Evolutionary conservation across 2,113 vertebrate species (phyloP).

Genomic region (Noctilio leporinus): DNA sequence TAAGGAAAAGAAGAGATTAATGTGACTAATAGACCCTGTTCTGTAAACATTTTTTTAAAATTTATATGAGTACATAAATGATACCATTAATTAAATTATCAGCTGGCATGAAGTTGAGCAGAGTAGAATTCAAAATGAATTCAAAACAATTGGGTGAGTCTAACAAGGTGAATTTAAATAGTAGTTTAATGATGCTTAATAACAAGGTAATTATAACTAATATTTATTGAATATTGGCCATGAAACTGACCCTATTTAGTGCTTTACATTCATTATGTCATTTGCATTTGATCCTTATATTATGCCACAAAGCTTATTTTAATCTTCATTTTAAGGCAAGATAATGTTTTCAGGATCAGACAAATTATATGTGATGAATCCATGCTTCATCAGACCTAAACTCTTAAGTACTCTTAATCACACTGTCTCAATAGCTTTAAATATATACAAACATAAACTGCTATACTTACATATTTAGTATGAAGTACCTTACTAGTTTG

Average conservation of each 20-base stretch:
- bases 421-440: background rate
- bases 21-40: background rate
- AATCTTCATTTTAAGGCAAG: background rate
- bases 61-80: background rate
- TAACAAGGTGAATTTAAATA: constrained; percentile 7
- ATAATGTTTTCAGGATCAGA: background rate
- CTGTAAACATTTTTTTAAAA: background rate
- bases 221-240: background rate
- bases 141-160: background rate
- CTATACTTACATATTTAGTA: background rate
- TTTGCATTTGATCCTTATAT: background rate
- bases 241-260: background rate
- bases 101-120: background rate
- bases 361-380: background rate
- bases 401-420: background rate
- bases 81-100: constrained; percentile 11
- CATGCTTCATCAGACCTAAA: background rate
- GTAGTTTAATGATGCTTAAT: background rate
- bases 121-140: constrained; percentile 21
- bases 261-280: background rate
- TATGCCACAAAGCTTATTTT: background rate
- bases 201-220: background rate
- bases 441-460: background rate
- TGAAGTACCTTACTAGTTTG: background rate
- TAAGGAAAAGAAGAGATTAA: background rate